Conservation (phyloP, 2,797 vertebrate species). For the Sorex maritimensis region DNA sequence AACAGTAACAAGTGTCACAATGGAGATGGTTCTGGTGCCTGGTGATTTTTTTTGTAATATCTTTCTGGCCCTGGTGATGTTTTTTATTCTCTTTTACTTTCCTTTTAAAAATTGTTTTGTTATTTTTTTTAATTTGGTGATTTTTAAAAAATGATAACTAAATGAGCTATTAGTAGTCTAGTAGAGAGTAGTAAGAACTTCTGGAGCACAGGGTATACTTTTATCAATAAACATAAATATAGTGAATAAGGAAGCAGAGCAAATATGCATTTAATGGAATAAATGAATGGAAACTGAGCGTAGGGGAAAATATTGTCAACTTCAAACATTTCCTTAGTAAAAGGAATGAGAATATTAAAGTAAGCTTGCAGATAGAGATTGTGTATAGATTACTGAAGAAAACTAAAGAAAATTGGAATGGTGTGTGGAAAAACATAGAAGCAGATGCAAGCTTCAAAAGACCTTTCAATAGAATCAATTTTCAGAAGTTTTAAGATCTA, state of each 20-base stretch:
- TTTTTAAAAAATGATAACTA: not conserved
- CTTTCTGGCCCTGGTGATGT: too few species aligned
- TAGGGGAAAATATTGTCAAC: fast-evolving
- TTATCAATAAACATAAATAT: not conserved
- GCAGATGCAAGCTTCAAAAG: not conserved
- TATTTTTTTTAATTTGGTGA: too few species aligned
- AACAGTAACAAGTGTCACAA: too few species aligned
- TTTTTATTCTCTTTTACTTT: too few species aligned
- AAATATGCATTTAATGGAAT: too few species aligned
- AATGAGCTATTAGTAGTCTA: not conserved
- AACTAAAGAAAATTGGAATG: not conserved
- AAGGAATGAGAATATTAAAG: not conserved
- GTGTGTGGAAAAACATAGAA: not conserved
- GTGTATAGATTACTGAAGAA: not conserved
- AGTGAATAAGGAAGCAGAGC: not conserved
- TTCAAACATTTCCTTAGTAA: not conserved
- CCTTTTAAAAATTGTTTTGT: too few species aligned
- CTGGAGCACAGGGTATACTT: not conserved
- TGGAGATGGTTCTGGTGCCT: too few species aligned
- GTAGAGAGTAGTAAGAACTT: not conserved
- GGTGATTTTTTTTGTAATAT: too few species aligned
- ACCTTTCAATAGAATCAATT: not conserved
- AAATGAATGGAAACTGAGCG: not conserved
- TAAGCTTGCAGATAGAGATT: not conserved
- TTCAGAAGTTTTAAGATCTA: not conserved